Percentiles rank a stretch among this genome's conserved stretches.
Evolutionary conservation across 1,140 invertebrate species (phyloP).

Genomic region (Temnothorax nylanderi): DNA sequence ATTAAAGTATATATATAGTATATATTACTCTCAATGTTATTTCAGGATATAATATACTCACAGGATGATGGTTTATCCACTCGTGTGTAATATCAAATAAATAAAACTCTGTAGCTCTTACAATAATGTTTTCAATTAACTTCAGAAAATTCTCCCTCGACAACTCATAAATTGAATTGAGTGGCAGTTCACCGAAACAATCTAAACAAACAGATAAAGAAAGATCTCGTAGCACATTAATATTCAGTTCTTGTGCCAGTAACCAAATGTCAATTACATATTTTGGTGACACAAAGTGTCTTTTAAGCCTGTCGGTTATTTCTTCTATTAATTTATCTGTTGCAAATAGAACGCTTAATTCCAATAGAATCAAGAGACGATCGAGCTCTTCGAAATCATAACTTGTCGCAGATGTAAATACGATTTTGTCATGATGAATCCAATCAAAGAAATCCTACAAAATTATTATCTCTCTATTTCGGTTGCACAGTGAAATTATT

Average conservation of each 20-base stretch:
- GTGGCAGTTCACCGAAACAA: conserved; percentile 71
- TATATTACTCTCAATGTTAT: not conserved
- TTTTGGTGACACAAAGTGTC: conserved; percentile 57
- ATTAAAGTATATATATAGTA: too few species aligned
- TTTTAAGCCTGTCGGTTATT: conserved; percentile 64
- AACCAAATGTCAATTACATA: conserved; percentile 73
- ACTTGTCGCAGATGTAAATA: not conserved
- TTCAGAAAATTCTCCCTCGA: conserved; percentile 54
- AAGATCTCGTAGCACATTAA: conserved; percentile 65
- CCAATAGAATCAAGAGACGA: conserved; percentile 66
- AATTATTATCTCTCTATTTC: too few species aligned
- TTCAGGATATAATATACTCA: not conserved
- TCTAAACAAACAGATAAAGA: conserved; percentile 72
- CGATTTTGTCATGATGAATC: too few species aligned
- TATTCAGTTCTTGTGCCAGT: conserved; percentile 67
- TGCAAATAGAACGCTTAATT: conserved; percentile 71
- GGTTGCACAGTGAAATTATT: too few species aligned
- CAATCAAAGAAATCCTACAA: too few species aligned
- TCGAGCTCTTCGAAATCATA: not conserved
- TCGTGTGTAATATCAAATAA: not conserved
- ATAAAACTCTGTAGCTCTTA: conserved; percentile 22
- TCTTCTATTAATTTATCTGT: conserved; percentile 67
- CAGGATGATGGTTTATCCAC: conserved; percentile 20
- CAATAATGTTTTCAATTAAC: conserved; percentile 71
- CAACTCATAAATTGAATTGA: conserved; percentile 44